Conservation (phyloP, 2,113 vertebrate species). For the Marcusenius ussheri region DNA sequence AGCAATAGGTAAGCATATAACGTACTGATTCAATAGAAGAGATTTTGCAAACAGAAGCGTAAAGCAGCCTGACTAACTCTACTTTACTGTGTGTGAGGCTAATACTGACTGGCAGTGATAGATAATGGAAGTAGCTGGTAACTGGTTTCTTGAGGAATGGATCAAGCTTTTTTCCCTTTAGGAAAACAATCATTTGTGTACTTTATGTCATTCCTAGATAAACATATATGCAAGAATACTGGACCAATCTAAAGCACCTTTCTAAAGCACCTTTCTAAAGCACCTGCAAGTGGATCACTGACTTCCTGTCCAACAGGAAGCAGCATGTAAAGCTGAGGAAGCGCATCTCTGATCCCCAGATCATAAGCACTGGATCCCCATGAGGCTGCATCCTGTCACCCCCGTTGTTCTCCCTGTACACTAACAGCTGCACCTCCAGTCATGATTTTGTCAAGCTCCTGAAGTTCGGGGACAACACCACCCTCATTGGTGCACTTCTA, state of each 20-base stretch:
- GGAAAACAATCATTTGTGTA: background rate
- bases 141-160: background rate
- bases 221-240: background rate
- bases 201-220: background rate
- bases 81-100: background rate
- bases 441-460: background rate
- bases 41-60: background rate
- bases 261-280: background rate
- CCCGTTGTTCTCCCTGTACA: background rate
- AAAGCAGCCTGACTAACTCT: background rate
- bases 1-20: background rate
- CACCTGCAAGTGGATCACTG: background rate
- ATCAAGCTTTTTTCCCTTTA: background rate
- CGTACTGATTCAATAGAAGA: background rate
- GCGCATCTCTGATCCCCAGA: background rate
- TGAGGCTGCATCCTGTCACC: background rate
- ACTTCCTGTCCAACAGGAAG: background rate
- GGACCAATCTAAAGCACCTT: background rate
- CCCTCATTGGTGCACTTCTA: no score
- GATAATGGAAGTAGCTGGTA: background rate
- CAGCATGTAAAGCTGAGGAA: background rate
- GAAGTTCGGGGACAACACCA: no score
- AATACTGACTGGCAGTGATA: background rate
- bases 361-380: background rate
- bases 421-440: background rate